Evolutionary conservation across 2,888 invertebrate genomes (phyloP).

Genomic region (Punctoribates punctum): DNA sequence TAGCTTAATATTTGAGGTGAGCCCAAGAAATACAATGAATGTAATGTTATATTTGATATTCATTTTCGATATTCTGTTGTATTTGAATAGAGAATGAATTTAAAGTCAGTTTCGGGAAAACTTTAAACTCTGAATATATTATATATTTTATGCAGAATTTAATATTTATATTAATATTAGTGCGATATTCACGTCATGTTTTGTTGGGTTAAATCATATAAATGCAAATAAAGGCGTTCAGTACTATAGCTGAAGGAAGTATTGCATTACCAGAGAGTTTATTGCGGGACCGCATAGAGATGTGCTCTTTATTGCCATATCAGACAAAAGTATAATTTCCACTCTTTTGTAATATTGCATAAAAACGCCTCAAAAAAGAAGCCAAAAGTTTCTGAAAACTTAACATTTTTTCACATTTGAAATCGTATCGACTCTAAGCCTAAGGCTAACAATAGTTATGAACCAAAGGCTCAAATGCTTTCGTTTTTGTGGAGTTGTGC

Average conservation of each 20-base stretch:
- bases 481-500: too few species aligned
- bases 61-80: too few species aligned
- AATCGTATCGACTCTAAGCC: too few species aligned
- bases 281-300: constrained; percentile 18
- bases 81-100: neutral
- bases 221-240: constrained; percentile 23
- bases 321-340: constrained; percentile 31
- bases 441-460: too few species aligned
- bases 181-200: constrained; percentile 29
- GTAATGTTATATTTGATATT: too few species aligned
- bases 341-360: constrained; percentile 21
- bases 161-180: constrained; percentile 18
- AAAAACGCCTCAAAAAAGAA: neutral
- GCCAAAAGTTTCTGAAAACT: too few species aligned
- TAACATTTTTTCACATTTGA: too few species aligned
- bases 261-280: constrained; percentile 5
- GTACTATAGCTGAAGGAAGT: constrained; percentile 7
- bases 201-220: constrained; percentile 25
- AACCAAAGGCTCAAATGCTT: too few species aligned
- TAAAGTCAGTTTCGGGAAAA: neutral
- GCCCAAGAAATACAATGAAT: too few species aligned
- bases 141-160: neutral
- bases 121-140: neutral
- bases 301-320: constrained; percentile 26
- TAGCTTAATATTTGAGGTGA: too few species aligned